phyloP scores from a whole-genome alignment of 2,113 vertebrate species.

The Pangasianodon hypophthalmus region DNA sequence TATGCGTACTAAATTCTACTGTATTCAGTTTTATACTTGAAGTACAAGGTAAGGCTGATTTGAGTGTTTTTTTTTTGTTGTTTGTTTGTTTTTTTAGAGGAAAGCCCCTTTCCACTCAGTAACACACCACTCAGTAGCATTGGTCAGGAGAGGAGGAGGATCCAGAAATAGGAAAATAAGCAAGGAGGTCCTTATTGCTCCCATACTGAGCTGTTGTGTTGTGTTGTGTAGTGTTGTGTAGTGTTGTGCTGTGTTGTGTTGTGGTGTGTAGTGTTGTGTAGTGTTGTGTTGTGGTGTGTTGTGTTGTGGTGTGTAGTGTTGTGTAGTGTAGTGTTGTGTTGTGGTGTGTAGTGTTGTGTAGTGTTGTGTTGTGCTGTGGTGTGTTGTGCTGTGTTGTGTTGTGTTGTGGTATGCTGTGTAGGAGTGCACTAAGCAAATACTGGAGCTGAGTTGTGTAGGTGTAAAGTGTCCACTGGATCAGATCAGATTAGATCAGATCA shows the following conservation, averaged over 20 bases:
- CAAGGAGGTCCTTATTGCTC: neutral
- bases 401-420: neutral
- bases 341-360: too few relatives aligned
- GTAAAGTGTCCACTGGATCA: neutral
- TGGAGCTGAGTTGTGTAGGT: neutral
- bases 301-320: too few relatives aligned
- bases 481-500: neutral
- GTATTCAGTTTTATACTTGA: neutral
- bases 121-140: slow-evolving; percentile 49
- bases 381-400: neutral
- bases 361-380: too few relatives aligned
- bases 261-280: too few relatives aligned
- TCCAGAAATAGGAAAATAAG: slow-evolving; percentile 36
- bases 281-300: too few relatives aligned
- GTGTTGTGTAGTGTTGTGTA: too few relatives aligned
- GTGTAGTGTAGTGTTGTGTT: too few relatives aligned
- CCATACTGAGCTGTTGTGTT: neutral
- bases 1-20: neutral
- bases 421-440: neutral
- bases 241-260: too few relatives aligned
- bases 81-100: neutral
- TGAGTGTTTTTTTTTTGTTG: neutral
- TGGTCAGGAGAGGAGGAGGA: slow-evolving; percentile 66
- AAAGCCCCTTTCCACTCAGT: slow-evolving; percentile 39
- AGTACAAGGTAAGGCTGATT: neutral